These are phyloP conservation scores for Danio tinwini DNA, from an alignment of 2,797 vertebrate species.

Conservation along the genomic window DNA sequence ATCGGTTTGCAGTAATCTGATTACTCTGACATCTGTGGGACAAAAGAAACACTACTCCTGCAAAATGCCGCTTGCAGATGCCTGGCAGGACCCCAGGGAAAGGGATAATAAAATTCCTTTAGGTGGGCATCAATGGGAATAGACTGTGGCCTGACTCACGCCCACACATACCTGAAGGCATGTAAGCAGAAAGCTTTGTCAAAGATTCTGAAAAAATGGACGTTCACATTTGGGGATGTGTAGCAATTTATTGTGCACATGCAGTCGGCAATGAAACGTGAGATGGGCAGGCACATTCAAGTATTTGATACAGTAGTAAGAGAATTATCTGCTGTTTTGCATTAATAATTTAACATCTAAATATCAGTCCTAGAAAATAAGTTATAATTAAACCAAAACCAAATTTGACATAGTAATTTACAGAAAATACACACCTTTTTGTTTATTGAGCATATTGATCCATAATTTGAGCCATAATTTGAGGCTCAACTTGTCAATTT, in stretches of 20 bases:
- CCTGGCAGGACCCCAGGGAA: constrained; percentile 67
- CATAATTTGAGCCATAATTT: no score
- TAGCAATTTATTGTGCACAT: not conserved
- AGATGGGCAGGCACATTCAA: not conserved
- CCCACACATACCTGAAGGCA: constrained; percentile 51
- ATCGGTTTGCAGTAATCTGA: constrained; percentile 77
- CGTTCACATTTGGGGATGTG: not conserved
- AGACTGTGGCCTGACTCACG: constrained; percentile 57
- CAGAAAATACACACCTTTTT: not conserved
- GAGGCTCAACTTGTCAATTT: no score
- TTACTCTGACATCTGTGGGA: constrained; percentile 72
- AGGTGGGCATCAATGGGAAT: constrained; percentile 64
- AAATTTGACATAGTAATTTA: not conserved
- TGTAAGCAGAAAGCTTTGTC: constrained; percentile 14
- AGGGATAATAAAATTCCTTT: constrained; percentile 60
- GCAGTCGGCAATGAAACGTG: not conserved
- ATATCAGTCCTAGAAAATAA: not conserved
- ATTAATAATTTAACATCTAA: not conserved
- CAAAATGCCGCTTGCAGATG: constrained; percentile 57
- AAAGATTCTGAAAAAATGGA: not conserved
- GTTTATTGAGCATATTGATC: not conserved
- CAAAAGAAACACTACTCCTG: constrained; percentile 66
- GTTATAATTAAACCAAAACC: not conserved
- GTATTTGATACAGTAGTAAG: not conserved
- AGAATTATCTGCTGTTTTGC: not conserved